phyloP scores from a whole-genome alignment of 2,113 vertebrate species.

The Eira barbara region DNA sequence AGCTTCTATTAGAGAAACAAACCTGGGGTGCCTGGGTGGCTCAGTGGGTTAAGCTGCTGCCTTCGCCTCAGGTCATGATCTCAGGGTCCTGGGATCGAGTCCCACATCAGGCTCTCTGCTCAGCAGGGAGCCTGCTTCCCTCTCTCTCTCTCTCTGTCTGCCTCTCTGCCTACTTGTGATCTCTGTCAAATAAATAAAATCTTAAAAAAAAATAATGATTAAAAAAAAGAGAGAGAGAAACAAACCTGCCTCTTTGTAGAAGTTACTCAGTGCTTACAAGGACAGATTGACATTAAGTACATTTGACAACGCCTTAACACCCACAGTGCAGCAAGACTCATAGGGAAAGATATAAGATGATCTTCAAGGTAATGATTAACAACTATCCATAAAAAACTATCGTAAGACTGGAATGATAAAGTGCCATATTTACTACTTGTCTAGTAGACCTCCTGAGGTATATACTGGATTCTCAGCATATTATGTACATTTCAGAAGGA shows the following conservation, averaged over 20 bases:
- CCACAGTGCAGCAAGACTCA: not conserved
- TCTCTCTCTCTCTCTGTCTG: no score
- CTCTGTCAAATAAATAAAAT: no score
- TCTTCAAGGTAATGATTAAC: slow-evolving; percentile 20
- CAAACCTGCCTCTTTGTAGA: not conserved
- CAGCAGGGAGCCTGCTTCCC: no score
- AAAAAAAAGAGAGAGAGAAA: not conserved
- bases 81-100: no score
- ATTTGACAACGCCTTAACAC: not conserved
- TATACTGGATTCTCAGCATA: not conserved
- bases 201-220: no score
- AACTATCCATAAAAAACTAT: not conserved
- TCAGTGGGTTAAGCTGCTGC: no score
- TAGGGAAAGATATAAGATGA: not conserved
- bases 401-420: not conserved
- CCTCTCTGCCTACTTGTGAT: no score
- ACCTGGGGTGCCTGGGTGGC: not conserved
- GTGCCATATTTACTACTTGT: not conserved
- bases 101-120: no score
- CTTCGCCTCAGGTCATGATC: no score
- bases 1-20: not conserved
- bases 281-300: slow-evolving; percentile 22
- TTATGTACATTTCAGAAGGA: not conserved
- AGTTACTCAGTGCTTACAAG: not conserved
- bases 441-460: not conserved